Evolutionary conservation across 2,888 invertebrate species (phyloP).

Genomic region (Kuschelorhynchus macadamiae): DNA sequence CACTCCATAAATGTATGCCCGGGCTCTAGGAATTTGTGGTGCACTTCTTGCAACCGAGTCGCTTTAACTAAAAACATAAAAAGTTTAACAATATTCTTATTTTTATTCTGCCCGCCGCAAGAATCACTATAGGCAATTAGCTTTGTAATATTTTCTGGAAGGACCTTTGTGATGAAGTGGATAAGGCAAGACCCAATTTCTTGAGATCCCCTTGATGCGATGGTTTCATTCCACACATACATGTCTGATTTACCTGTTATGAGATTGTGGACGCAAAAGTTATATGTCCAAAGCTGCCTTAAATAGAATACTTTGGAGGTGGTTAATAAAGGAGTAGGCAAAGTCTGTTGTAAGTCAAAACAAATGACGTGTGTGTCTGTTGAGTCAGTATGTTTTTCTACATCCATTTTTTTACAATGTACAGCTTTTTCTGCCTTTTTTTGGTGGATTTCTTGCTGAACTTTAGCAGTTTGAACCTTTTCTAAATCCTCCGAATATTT

Average conservation of each 20-base stretch:
- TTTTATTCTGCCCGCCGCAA: conserved; percentile 38
- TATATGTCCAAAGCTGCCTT: conserved; percentile 51
- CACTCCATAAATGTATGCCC: conserved; percentile 26
- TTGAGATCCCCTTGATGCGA: conserved; percentile 51
- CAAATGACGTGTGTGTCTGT: conserved; percentile 22
- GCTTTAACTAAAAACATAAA: conserved; percentile 36
- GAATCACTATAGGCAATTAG: conserved; percentile 36
- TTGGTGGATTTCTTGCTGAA: conserved; percentile 21
- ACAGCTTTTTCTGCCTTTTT: conserved; percentile 1
- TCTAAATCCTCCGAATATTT: conserved; percentile 28
- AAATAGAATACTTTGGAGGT: too few relatives aligned
- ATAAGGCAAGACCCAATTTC: conserved; percentile 49
- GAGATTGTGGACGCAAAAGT: conserved; percentile 47
- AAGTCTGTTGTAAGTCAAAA: conserved; percentile 51
- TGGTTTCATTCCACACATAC: conserved; percentile 52
- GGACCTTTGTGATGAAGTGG: too few relatives aligned
- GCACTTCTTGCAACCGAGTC: conserved; percentile 24
- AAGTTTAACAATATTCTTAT: conserved; percentile 39
- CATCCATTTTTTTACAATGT: conserved; percentile 15
- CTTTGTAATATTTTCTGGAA: conserved; percentile 12
- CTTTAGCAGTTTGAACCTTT: conserved; percentile 8
- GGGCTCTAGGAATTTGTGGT: conserved; percentile 5
- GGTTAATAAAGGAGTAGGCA: too few relatives aligned
- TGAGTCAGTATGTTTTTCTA: conserved; percentile 20
- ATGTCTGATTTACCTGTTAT: conserved; percentile 32